Conservation (phyloP, 1,140 invertebrate species). For the Acromyrmex charruanus region DNA sequence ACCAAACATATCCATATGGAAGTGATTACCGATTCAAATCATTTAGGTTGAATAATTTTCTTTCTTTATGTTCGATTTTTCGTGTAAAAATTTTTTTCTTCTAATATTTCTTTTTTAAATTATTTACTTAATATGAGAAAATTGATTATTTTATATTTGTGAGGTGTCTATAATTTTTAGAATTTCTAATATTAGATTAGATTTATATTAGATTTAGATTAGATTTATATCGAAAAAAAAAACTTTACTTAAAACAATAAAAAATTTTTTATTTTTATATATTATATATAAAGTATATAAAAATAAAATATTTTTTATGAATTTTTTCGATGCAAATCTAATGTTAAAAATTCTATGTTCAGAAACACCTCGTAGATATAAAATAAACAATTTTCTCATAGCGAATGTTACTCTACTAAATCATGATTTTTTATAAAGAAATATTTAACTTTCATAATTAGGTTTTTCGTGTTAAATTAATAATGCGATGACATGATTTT, state of each 20-base stretch:
- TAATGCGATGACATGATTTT: conserved; percentile 15
- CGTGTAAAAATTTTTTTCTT: not conserved
- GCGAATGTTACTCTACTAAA: not conserved
- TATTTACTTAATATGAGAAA: too few species aligned
- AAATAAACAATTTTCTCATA: not conserved
- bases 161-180: too few species aligned
- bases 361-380: not conserved
- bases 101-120: not conserved
- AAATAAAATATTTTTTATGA: not conserved
- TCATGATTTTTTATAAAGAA: not conserved
- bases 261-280: too few species aligned
- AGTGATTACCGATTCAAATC: not conserved
- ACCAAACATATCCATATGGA: not conserved
- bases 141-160: too few species aligned
- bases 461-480: conserved; percentile 30
- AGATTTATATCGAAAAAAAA: too few species aligned
- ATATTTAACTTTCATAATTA: not conserved
- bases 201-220: too few species aligned
- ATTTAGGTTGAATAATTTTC: not conserved
- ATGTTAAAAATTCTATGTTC: not conserved
- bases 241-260: too few species aligned
- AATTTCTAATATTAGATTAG: too few species aligned
- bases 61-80: not conserved
- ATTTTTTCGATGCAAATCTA: not conserved
- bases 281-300: not conserved